Base-by-base conservation (phyloP, 1,140 invertebrate species). In the Bombus cullumanus region DNA sequence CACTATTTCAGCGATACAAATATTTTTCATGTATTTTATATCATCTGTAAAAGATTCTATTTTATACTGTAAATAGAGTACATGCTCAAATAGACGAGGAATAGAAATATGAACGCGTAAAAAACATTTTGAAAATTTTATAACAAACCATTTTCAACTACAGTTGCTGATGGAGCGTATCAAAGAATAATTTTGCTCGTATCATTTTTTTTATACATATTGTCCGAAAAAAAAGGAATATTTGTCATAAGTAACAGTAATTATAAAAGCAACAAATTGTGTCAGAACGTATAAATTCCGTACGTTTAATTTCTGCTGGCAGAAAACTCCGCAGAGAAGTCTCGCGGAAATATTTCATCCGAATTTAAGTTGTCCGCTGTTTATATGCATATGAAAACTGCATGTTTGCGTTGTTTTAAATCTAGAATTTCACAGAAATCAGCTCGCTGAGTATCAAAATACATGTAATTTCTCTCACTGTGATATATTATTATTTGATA, bases 261-360 rank as follows among this genome's bases (percentile, higher is more conserved):
- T 79, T 41, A 34, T 28, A 34, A 25, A 78, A 43, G n/a, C n/a
- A 37, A 31, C n/a, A 79, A 34, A 66, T 47, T 47, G 18, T 34
- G 62, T 28, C 77, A 9, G 77, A 43, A 41, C 41, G n/a, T 22
- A 34, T 31, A 79, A 68, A 79, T 64, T 79, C n/a, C n/a, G 41
- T 41, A 31, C 62, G 31, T 79, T 79, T 79, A 64, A 68, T 66
- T 79, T 68, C 31, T 68, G n/a, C 41, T 34, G 39, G 31, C 18
- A 43, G 39, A 31, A 28, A 68, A 66, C n/a, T 68, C 39, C 34
- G 62, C n/a, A 34, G 62, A 37, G 25, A 66, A 68, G 41, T 79
- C 66, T 34, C 62, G 6, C 41, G 62, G 18, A 28, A 66, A 79
- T 79, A 79, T 79, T 79, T 79, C 62, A 66, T 37, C 41, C 62